Base-by-base conservation (phyloP, 2,113 vertebrate genomes). In the Pycnonotus jocosus region DNA sequence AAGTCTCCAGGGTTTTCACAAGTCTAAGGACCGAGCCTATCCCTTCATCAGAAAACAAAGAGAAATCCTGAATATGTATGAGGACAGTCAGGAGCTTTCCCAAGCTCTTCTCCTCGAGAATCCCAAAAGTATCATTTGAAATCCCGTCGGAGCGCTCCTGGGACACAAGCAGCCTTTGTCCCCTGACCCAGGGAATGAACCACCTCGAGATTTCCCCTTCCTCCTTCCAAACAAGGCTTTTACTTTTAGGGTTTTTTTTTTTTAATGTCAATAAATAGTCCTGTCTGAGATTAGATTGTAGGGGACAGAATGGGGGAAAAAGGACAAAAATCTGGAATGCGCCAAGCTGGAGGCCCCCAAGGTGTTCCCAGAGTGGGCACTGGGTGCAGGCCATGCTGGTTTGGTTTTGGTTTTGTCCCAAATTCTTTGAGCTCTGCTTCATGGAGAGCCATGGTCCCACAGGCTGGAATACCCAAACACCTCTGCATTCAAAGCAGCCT, bases 11-110 rank as follows among this genome's bases (percentile, higher is more conserved):
- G 42, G 7, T 30, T 81, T 51, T 23, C 54, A 37, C 47, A 92
- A 88, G 7, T 44, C 56, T 38, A 31, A 91, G 80, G 90, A 72
- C n/a, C 24, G 53, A 90, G n/a, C 37, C 54, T 95, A 74, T 77
- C 82, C 76, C 84, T 88, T 60, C 83, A 96, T 96, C 76, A 66
- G 88, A 69, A 95, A 94, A 93, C 88, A 95, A 81, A 80, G 72
- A 84, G 64, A 95, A 92, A 65, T 11, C 51, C 68, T 96, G 95
- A 95, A 95, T 96, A 95, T 93, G 85, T 6, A 96, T 94, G 93
- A 78, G 50, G 93, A 86, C 60, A 38, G 85, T 24, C 85, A 81
- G 60, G 72, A 95, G 64, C 80, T 94, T 96, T 94, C 94, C 82
- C 88, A 81, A 90, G 28, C 51, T 93, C 64, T 79, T 44, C 88